phyloP scores from a whole-genome alignment of 2,113 vertebrate species.

The Damaliscus lunatus region DNA sequence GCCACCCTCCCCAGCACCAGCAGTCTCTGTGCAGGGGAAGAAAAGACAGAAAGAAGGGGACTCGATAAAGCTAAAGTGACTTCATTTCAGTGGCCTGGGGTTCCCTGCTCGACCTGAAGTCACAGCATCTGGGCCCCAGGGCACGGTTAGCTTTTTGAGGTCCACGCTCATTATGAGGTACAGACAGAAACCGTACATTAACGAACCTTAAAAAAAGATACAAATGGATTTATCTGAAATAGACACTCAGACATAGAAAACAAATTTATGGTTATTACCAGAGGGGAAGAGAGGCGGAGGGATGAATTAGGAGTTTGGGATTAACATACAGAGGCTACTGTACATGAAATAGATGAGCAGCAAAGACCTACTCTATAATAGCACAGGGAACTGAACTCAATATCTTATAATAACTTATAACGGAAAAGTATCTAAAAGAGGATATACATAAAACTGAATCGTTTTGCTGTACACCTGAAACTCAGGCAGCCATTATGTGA shows the following conservation, averaged over 20 bases:
- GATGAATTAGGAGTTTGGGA: neutral
- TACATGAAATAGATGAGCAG: neutral
- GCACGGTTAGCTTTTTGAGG: neutral
- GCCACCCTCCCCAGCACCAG: neutral
- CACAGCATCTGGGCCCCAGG: neutral
- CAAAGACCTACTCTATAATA: neutral
- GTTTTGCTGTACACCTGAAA: too few relatives aligned
- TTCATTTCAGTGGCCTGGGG: neutral
- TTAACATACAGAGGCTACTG: neutral
- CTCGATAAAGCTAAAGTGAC: neutral
- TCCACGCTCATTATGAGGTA: neutral
- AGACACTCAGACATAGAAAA: neutral
- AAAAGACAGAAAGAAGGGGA: neutral
- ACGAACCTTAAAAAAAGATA: neutral
- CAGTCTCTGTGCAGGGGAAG: neutral
- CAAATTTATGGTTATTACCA: neutral
- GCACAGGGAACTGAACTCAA: neutral
- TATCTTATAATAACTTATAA: neutral
- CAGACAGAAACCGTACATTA: neutral
- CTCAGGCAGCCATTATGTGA: too few relatives aligned
- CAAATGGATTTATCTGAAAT: neutral
- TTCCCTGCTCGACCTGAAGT: neutral
- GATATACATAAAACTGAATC: neutral
- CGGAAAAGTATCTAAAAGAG: fast-evolving
- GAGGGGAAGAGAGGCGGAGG: neutral